Evolutionary conservation across 2,888 invertebrate species (phyloP), one percentile per base, ranked within the genome.

Genomic region (Tachystola acroxantha): DNA sequence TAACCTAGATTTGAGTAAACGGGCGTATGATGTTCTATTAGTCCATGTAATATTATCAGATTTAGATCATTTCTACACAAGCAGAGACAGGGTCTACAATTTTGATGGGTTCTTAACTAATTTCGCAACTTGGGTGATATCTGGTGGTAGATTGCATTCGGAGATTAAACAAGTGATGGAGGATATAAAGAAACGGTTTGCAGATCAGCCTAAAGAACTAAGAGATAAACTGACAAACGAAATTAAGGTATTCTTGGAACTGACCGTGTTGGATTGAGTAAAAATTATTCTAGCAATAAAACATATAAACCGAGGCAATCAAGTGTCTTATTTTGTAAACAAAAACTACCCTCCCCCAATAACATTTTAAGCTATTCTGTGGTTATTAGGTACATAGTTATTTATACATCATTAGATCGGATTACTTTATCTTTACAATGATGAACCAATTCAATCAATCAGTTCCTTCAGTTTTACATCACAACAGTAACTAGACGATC

Each of bases 21-120:
- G 53, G 10, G 63, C 61, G 0, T 57, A 57, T 20, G 78, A 81
- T 7, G 53, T 66, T 1, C 50, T 65, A 16, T 39, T 82, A 25
- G 45, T 76, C 0, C 56, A 75, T 28, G 53, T 52, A 0, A 77
- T 81, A 39, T 41, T 82, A 4, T 79, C 80, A 3, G 80, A 82
- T 41, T 48, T 82, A 55, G 81, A 82, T 42, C 63, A 71, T 30
- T 52, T 73, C 27, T 80, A 68, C 20, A 11, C 14, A n/a, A 57
- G 57, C 25, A 61, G 50, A 9, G 43, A 50, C 0, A 66, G 56
- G 12, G 32, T 45, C 0, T 63, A 66, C 24, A 66, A 65, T 0
- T 78, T 78, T 37, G 55, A 57, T 27, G 36, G 34, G 2, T 75
- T 77, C 39, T 36, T 76, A 24, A 50, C 47, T 1, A 53, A 52